Evolutionary conservation across 1,140 invertebrate genomes (phyloP), one percentile per base, ranked within the genome.

Genomic region (Camponotus vicinus): DNA sequence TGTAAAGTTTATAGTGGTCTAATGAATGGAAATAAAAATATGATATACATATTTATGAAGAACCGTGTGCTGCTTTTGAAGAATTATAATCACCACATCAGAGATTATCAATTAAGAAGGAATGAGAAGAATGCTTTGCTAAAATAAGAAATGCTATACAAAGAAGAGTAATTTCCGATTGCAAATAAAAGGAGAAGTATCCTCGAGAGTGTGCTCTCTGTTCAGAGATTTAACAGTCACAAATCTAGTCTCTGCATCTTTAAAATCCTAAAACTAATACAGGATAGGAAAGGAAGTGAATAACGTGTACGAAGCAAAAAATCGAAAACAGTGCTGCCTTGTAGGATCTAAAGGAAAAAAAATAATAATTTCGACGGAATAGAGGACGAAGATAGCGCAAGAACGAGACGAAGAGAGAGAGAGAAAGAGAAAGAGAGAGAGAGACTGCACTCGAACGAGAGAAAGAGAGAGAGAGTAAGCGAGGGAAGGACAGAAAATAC

Each of bases 401-500:
- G 79, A 86, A 73, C 52, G 77, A 57, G 40, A 85, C 55, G 66
- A 21, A 78, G 73, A 78, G 80, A 85, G 57, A 77, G 85, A 63
- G 27, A 57, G 76, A 71, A 11, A 27, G 42, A 69, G 37, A 66
- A 21, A 80, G 57, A 83, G 66, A 73, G 57, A 86, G 63, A 88
- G 9, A 64, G 55, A 52, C 21, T 71, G n/a, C 57, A 57, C 64
- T 11, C 49, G 32, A 34, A 15, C 73, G 45, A 73, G 63, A 59
- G 57, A 67, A 15, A 59, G 57, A 55, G n/a, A 69, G 3, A 71
- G 57, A 57, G 42, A 71, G 18, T 15, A 57, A 88, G 34, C 5
- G 40, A 83, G 76, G 88, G 69, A 64, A 83, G 67, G 84, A 78
- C 45, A 80, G 79, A 89, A 77, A 80, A 87, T 84, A 86, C 70